Evolutionary conservation across 2,888 invertebrate species (phyloP).

Genomic region (Dynastes grantii): DNA sequence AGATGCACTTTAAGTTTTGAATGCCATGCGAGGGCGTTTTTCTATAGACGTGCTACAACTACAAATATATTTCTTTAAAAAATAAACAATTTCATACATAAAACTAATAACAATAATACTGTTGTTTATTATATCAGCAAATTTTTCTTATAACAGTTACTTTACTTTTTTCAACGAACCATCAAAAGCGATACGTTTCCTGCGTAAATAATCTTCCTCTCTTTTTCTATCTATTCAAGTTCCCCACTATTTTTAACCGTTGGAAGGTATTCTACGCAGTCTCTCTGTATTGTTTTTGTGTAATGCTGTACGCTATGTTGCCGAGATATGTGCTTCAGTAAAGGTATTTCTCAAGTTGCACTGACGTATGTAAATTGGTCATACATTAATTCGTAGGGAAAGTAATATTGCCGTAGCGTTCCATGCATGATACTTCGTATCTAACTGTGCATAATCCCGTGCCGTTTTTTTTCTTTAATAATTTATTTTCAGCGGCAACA

Average conservation of each 20-base stretch:
- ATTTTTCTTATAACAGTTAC: no score
- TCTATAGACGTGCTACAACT: no score
- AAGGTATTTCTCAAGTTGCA: slow-evolving; percentile 19
- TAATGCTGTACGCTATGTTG: slow-evolving; percentile 43
- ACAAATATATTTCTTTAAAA: no score
- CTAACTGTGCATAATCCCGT: slow-evolving; percentile 12
- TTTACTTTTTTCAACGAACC: no score
- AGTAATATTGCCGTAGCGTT: slow-evolving; percentile 15
- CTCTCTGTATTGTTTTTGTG: slow-evolving; percentile 39
- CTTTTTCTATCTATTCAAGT: not conserved
- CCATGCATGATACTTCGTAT: slow-evolving; percentile 2
- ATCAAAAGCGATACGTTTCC: no score
- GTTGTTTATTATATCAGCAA: no score
- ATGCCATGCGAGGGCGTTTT: no score
- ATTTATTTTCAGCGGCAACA: slow-evolving; percentile 38
- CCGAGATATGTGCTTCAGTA: slow-evolving; percentile 1
- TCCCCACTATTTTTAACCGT: slow-evolving; percentile 40
- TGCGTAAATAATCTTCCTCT: no score
- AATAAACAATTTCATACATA: no score
- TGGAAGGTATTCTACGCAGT: slow-evolving; percentile 36
- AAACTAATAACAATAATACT: no score
- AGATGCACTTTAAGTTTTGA: no score
- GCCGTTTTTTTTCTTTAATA: slow-evolving; percentile 6
- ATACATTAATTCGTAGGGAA: slow-evolving; percentile 28
- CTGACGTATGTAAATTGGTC: slow-evolving; percentile 36